phyloP scores from a whole-genome alignment of 2,888 invertebrate genomes.

The Proisotoma minuta region DNA sequence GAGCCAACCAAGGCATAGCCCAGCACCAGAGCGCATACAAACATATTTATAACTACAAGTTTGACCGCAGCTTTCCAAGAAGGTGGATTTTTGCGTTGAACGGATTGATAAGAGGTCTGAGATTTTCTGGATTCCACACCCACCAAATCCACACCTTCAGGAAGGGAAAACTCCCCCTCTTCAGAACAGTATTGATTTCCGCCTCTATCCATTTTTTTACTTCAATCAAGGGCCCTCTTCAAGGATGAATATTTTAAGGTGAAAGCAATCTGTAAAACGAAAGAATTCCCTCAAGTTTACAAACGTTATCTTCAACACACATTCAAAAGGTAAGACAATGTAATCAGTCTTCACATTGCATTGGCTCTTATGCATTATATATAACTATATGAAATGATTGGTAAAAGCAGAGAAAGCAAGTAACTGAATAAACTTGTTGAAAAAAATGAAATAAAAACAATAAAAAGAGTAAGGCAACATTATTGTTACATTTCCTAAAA shows the following conservation, averaged over 20 bases:
- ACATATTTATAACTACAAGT: constrained; percentile 64
- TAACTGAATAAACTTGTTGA: constrained; percentile 24
- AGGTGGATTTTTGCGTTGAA: constrained; percentile 36
- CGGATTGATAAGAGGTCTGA: background rate
- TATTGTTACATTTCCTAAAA: constrained; percentile 39
- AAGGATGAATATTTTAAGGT: too few species aligned
- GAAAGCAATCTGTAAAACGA: too few species aligned
- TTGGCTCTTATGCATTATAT: too few species aligned
- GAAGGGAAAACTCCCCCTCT: constrained; percentile 46
- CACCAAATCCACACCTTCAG: constrained; percentile 47
- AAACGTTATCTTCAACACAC: too few species aligned
- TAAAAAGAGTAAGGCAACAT: constrained; percentile 27
- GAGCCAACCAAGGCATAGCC: constrained; percentile 67
- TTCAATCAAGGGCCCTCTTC: too few species aligned
- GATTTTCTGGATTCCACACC: constrained; percentile 36
- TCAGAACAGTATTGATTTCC: constrained; percentile 45
- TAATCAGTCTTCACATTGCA: too few species aligned
- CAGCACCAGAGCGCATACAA: constrained; percentile 73
- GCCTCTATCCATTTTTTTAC: constrained; percentile 40
- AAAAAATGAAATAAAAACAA: constrained; percentile 42
- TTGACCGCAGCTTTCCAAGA: constrained; percentile 45
- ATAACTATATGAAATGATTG: too few species aligned
- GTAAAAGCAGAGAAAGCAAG: too few species aligned
- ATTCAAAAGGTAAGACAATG: too few species aligned
- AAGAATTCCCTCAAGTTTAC: too few species aligned